Evolutionary conservation across 2,113 vertebrate genomes (phyloP).

Genomic region (Axis porcinus): DNA sequence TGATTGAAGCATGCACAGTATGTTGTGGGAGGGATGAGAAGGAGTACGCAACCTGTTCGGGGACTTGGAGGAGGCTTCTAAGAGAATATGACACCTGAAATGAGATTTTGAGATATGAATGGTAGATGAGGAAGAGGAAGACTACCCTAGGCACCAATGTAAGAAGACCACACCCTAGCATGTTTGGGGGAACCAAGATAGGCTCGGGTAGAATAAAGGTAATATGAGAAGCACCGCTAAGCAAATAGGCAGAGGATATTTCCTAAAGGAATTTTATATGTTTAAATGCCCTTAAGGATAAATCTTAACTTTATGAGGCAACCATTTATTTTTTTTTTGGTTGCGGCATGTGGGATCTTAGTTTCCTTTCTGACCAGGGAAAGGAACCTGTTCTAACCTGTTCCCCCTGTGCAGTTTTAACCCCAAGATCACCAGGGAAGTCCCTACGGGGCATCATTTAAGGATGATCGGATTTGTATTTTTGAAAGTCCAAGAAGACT

Average conservation of each 20-base stretch:
- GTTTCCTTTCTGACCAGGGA: background rate
- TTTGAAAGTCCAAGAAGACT: background rate
- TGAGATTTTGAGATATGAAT: background rate
- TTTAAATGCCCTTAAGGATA: background rate
- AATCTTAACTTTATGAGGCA: background rate
- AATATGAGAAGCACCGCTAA: background rate
- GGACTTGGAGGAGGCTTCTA: background rate
- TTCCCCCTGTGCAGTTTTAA: background rate
- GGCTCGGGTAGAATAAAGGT: background rate
- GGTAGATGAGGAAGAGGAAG: background rate
- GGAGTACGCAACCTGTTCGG: background rate
- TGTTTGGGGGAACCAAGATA: background rate
- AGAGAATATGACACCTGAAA: background rate
- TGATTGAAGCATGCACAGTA: background rate
- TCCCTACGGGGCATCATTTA: background rate
- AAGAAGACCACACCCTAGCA: background rate
- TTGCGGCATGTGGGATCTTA: background rate
- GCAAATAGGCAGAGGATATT: background rate
- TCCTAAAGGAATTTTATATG: background rate
- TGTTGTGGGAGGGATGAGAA: background rate
- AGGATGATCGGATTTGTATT: background rate
- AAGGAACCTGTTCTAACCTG: background rate
- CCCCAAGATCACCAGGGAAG: background rate
- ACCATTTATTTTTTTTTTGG: background rate
- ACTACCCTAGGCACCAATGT: rapidly evolving